Evolutionary conservation across 2,113 vertebrate species (phyloP), one percentile per base, ranked within the genome.

Genomic region (Bathybates hornii): DNA sequence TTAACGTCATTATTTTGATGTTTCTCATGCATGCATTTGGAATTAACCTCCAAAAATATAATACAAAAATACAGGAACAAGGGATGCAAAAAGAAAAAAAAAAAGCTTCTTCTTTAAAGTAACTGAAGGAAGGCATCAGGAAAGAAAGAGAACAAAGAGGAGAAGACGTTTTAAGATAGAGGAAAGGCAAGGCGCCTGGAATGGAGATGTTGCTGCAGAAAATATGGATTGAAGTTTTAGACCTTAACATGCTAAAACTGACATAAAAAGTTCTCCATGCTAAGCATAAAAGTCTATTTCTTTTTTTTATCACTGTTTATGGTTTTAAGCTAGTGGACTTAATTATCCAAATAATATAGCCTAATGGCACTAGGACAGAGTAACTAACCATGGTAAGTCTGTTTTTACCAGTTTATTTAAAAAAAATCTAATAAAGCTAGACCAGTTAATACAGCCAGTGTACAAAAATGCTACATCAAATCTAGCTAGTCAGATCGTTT

Each of bases 21-120:
- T 92, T 93, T 92, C 92, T 91, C 93, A 91, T 27, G 93, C 96
- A 96, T 96, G 95, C 95, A 94, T 93, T 95, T 86, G 94, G 87
- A 95, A 92, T 94, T 95, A 94, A 50, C 73, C 45, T 78, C 41
- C 41, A 95, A 96, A 95, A 89, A 89, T 85, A 50, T 29, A 32
- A 52, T 89, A 93, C 82, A 95, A 95, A 94, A 95, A 95, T 87
- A 92, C 94, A 94, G 94, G 90, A 95, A 93, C 94, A 92, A 91
- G 90, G 91, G 94, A 96, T 96, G 95, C 95, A 95, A 95, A 95
- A 94, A 76, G 41, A 48, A 73, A 73, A 71, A 59, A 13, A 13
- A 45, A 50, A 50, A 61, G 73, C 92, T 91, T 95, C 91, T 95
- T 96, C 93, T 92, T 95, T 89, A 92, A 93, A 90, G 14, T 14